Conservation (phyloP, 2,888 invertebrate genomes). For the Rugalucina vietnamica region DNA sequence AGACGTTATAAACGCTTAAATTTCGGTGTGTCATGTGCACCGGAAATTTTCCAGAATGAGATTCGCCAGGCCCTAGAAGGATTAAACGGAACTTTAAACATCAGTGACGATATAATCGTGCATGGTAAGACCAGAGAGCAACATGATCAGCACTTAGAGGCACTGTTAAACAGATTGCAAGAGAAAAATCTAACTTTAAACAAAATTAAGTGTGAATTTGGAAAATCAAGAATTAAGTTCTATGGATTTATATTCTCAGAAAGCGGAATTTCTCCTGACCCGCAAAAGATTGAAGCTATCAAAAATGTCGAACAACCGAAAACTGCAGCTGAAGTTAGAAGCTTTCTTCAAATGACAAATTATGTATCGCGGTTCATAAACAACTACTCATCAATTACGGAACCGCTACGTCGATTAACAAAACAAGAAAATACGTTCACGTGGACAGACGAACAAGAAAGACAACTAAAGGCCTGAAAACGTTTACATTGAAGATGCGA, state of each 20-base stretch:
- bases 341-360: no score
- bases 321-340: no score
- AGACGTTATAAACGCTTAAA: neutral
- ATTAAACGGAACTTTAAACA: neutral
- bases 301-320: no score
- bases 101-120: conserved; percentile 16
- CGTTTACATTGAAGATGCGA: no score
- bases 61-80: conserved; percentile 13
- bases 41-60: conserved; percentile 19
- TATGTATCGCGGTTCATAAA: no score
- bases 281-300: no score
- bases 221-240: neutral
- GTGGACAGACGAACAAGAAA: no score
- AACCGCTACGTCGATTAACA: no score
- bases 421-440: no score
- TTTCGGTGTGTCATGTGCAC: neutral
- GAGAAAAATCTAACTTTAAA: conserved; percentile 6
- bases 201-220: conserved; percentile 15
- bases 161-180: neutral
- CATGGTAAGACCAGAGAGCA: neutral
- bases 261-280: neutral
- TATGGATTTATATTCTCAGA: neutral
- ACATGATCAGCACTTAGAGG: neutral
- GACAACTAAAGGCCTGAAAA: no score
- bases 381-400: no score